These are phyloP conservation scores for Magallana ariakensis DNA, from an alignment of 1,140 invertebrate genomes.

Conservation along the genomic window DNA sequence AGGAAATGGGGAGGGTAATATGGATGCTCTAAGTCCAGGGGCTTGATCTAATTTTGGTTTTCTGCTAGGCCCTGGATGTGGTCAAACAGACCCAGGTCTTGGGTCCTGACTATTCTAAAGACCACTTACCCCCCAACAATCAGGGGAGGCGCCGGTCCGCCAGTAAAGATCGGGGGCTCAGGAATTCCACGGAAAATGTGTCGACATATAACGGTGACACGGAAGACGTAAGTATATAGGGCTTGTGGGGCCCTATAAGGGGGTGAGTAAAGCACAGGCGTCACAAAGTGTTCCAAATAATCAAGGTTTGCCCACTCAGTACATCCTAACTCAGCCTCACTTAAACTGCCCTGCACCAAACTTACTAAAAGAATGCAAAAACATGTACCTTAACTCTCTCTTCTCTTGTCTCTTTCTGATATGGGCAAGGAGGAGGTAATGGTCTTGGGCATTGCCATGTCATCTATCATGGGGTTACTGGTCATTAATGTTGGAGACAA, in stretches of 20 bases:
- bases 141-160: slow-evolving; percentile 77
- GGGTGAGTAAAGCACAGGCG: slow-evolving; percentile 74
- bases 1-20: neutral
- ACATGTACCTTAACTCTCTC: too few relatives aligned
- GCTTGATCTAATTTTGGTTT: slow-evolving; percentile 69
- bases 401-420: too few relatives aligned
- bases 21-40: slow-evolving; percentile 2
- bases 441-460: too few relatives aligned
- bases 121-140: slow-evolving; percentile 73
- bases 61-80: slow-evolving; percentile 89
- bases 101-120: slow-evolving; percentile 72
- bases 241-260: slow-evolving; percentile 51
- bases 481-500: neutral
- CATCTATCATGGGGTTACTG: neutral
- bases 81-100: slow-evolving; percentile 92
- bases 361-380: neutral
- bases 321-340: neutral
- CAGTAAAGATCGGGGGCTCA: slow-evolving; percentile 81
- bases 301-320: neutral
- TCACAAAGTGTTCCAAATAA: slow-evolving; percentile 43
- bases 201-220: slow-evolving; percentile 80
- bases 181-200: slow-evolving; percentile 84
- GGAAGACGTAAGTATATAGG: slow-evolving; percentile 83
- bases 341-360: neutral
- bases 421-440: too few relatives aligned